Conservation (phyloP, 2,888 invertebrate genomes). For the Cyrtodaria siliqua region DNA sequence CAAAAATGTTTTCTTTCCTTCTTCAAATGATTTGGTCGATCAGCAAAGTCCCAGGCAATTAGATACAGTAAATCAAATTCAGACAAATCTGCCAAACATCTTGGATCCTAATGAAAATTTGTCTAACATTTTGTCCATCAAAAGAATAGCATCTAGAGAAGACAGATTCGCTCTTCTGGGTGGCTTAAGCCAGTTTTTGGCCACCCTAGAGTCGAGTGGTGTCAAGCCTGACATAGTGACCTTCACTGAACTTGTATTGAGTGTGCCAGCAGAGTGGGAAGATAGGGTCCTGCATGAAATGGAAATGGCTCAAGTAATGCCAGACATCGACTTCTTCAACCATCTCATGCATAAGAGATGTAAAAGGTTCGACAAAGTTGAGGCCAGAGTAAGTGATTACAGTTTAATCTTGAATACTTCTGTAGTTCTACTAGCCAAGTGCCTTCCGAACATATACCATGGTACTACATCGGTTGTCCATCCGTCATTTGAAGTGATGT, state of each 20-base stretch:
- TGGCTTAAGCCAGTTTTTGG: constrained; percentile 91
- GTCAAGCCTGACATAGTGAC: constrained; percentile 93
- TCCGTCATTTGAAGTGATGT: no score
- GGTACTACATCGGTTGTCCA: no score
- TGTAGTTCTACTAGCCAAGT: no score
- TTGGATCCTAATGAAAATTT: constrained; percentile 57
- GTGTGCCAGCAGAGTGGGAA: constrained; percentile 89
- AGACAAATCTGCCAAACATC: constrained; percentile 55
- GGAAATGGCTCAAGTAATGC: constrained; percentile 87
- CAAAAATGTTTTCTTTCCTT: no score
- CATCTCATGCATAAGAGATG: constrained; percentile 94
- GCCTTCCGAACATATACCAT: no score
- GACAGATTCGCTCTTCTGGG: constrained; percentile 89
- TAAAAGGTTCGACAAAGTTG: constrained; percentile 90
- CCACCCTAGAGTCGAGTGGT: constrained; percentile 90
- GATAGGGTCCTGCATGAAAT: constrained; percentile 90
- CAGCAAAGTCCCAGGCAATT: no score
- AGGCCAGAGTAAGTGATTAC: constrained; percentile 87
- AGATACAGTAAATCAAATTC: no score
- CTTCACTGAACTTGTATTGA: constrained; percentile 91
- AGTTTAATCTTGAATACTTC: no score
- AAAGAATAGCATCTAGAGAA: constrained; percentile 31
- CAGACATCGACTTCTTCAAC: constrained; percentile 95
- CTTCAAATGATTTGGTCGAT: no score
- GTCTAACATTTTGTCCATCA: constrained; percentile 25